Evolutionary conservation across 2,113 vertebrate species (phyloP).

Genomic region (Isichthys henryi): DNA sequence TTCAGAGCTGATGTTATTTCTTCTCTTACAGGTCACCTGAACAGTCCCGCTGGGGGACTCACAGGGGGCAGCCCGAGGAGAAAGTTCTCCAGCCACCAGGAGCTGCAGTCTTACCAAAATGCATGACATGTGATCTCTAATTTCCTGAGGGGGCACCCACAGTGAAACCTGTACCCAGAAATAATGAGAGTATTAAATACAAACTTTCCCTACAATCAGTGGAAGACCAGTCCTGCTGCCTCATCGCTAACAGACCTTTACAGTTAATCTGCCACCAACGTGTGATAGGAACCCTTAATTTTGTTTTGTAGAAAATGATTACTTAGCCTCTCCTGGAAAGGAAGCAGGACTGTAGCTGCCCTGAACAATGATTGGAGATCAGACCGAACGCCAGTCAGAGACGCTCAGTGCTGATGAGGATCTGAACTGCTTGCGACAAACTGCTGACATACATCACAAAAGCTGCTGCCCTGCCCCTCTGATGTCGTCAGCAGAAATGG

Average conservation of each 20-base stretch:
- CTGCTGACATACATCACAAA: background rate
- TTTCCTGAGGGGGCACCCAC: background rate
- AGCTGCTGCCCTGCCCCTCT: background rate
- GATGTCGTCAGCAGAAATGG: background rate
- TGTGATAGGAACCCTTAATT: background rate
- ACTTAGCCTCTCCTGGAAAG: background rate
- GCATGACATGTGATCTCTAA: background rate
- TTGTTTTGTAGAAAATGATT: background rate
- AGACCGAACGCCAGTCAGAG: background rate
- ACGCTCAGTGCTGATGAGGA: background rate
- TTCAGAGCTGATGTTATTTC: background rate
- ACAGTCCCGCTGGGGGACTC: background rate
- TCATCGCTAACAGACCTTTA: background rate
- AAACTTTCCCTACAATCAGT: background rate
- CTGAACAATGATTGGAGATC: background rate
- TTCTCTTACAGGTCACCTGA: background rate
- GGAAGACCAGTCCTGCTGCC: background rate
- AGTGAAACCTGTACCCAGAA: background rate
- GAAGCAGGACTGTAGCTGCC: background rate
- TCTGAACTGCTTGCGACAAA: background rate
- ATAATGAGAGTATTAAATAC: slow-evolving; percentile 20
- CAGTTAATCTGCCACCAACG: background rate
- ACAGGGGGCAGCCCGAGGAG: background rate
- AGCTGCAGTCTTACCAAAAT: background rate
- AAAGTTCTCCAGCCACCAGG: background rate